Conservation (phyloP, 2,113 vertebrate species). For the Scopus umbretta region DNA sequence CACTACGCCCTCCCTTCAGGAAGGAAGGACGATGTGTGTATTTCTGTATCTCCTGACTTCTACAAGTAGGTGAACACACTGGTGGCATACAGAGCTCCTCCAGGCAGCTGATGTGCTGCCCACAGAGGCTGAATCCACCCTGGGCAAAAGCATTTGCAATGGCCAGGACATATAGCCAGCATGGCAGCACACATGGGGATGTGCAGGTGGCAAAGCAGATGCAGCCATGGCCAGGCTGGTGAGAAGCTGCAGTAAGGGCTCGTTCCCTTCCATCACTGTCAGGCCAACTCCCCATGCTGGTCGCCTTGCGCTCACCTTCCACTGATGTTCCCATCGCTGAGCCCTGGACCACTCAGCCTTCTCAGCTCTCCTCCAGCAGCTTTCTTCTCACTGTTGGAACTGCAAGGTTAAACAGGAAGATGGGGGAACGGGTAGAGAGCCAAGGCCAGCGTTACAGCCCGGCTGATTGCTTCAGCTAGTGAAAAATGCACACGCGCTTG, state of each 20-base stretch:
- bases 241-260: neutral
- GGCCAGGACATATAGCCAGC: neutral
- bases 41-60: neutral
- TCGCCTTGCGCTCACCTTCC: neutral
- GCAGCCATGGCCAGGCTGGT: neutral
- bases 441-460: neutral
- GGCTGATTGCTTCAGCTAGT: neutral
- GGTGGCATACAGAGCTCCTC: neutral
- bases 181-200: neutral
- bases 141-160: neutral
- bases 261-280: neutral
- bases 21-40: neutral
- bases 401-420: neutral
- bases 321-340: neutral
- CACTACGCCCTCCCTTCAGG: too few species aligned
- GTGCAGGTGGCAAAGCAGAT: neutral
- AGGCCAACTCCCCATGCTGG: accelerated
- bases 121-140: neutral
- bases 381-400: neutral
- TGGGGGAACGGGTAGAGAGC: neutral
- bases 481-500: accelerated
- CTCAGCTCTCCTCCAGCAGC: neutral
- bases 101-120: neutral
- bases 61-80: too few species aligned
- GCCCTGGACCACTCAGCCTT: neutral